Evolutionary conservation across 2,113 vertebrate genomes (phyloP).

Genomic region (Erythrolamprus reginae): DNA sequence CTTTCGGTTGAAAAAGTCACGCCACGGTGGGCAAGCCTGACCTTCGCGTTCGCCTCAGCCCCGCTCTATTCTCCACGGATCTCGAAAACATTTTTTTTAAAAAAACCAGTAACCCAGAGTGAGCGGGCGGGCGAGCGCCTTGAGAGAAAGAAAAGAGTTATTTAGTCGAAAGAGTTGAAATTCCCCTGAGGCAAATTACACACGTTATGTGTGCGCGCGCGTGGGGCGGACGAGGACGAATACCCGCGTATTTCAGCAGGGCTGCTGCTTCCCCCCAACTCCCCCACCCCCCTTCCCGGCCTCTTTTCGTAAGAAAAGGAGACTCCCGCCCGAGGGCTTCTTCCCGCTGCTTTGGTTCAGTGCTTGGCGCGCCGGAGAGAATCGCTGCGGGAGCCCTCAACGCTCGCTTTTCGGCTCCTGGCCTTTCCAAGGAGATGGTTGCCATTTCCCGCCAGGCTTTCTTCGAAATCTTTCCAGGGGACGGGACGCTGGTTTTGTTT

Average conservation of each 20-base stretch:
- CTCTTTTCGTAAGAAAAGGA: slow-evolving; percentile 66
- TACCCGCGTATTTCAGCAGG: not conserved
- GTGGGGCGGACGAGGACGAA: not conserved
- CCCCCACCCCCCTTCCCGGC: slow-evolving; percentile 10
- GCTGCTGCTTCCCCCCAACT: not conserved
- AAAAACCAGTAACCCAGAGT: too few relatives aligned
- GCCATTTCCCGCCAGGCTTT: slow-evolving; percentile 61
- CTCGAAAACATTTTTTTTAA: slow-evolving; percentile 48
- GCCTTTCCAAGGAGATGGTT: slow-evolving; percentile 76
- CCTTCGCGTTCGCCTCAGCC: slow-evolving; percentile 65
- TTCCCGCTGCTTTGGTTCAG: not conserved
- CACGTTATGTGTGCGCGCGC: slow-evolving; percentile 45
- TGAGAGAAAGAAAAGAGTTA: not conserved
- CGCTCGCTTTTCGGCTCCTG: slow-evolving; percentile 40
- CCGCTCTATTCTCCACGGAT: slow-evolving; percentile 59
- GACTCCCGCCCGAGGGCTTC: slow-evolving; percentile 15
- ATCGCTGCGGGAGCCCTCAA: not conserved
- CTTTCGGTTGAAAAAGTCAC: slow-evolving; percentile 84
- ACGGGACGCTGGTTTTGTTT: slow-evolving; percentile 48
- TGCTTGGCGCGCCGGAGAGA: not conserved
- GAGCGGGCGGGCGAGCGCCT: not conserved
- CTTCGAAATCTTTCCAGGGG: slow-evolving; percentile 75
- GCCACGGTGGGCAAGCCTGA: slow-evolving; percentile 76
- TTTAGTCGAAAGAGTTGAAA: slow-evolving; percentile 12
- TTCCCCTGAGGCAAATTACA: slow-evolving; percentile 77